Conservation (phyloP, 1,140 invertebrate genomes). For the Anoplophora glabripennis region DNA sequence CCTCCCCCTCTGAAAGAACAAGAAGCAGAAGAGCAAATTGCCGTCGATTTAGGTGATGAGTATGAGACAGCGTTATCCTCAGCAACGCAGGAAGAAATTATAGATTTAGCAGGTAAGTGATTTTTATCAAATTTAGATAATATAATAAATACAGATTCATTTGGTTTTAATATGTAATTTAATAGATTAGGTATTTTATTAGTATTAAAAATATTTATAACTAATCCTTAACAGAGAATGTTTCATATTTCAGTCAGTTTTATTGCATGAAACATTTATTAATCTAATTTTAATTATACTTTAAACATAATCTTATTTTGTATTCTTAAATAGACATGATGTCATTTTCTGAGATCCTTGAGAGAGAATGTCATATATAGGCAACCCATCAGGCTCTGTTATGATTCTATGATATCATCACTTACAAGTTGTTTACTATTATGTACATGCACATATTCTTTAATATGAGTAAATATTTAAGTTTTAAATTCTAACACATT, state of each 20-base stretch:
- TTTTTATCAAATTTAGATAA: no score
- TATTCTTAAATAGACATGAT: slow-evolving; percentile 13
- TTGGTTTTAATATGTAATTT: no score
- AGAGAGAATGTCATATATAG: slow-evolving; percentile 6
- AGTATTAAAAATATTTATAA: no score
- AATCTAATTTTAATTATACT: no score
- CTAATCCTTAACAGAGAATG: no score
- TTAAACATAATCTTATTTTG: no score
- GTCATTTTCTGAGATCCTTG: slow-evolving; percentile 1
- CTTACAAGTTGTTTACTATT: neutral
- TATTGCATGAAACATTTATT: no score
- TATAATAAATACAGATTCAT: no score
- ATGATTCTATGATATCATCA: no score
- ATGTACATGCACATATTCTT: neutral
- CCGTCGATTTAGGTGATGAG: slow-evolving; percentile 91
- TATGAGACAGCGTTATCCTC: slow-evolving; percentile 88
- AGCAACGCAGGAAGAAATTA: slow-evolving; percentile 97
- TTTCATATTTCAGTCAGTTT: no score
- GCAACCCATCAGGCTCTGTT: neutral
- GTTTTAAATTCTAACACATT: neutral
- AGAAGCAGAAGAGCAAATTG: slow-evolving; percentile 85
- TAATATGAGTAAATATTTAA: neutral
- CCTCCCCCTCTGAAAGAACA: slow-evolving; percentile 73
- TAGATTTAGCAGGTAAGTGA: slow-evolving; percentile 90
- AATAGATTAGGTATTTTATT: no score